Percentiles rank a stretch among this genome's conserved stretches.
Conservation (phyloP, 92 coral and sea anemone species). For the Heteractis magnifica region DNA sequence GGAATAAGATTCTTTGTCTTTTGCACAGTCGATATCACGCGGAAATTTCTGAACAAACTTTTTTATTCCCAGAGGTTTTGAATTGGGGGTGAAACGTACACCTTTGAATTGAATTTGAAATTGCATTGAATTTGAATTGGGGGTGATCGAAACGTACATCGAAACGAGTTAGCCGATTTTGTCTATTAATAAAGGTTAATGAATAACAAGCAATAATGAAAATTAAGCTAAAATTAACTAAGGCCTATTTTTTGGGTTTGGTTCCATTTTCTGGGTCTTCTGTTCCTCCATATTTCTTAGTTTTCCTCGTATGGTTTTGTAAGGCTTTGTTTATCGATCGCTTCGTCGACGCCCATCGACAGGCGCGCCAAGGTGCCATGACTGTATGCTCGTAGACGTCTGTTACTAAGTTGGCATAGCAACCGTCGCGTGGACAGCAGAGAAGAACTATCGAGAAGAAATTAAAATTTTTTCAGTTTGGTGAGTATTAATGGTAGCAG, state of each 20-base stretch:
- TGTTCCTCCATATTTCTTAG: conserved; percentile 74
- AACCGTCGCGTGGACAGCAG: conserved; percentile 63
- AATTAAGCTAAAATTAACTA: not conserved
- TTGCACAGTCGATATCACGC: too few relatives aligned
- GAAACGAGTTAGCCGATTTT: too few relatives aligned
- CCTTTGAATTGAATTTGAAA: too few relatives aligned
- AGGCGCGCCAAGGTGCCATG: conserved; percentile 73
- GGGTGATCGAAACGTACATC: too few relatives aligned
- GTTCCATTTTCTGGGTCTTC: conserved; percentile 53
- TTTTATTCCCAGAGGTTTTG: too few relatives aligned
- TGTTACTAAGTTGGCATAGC: conserved; percentile 53
- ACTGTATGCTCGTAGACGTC: conserved; percentile 57
- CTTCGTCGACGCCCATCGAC: conserved; percentile 74
- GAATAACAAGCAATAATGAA: too few relatives aligned
- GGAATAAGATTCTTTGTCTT: too few relatives aligned
- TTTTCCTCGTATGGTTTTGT: conserved; percentile 14
- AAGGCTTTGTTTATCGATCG: conserved; percentile 40
- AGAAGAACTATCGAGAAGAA: conserved; percentile 44
- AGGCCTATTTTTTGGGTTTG: not conserved
- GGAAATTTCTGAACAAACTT: too few relatives aligned
- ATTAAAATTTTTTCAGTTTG: not conserved
- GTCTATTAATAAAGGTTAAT: too few relatives aligned
- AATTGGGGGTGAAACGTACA: too few relatives aligned
- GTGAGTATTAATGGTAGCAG: too few relatives aligned
- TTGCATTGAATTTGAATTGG: too few relatives aligned